Evolutionary conservation across 30 jellyfish, hydroid and myxozoan species (phyloP).

Genomic region (Aurelia coerulea): DNA sequence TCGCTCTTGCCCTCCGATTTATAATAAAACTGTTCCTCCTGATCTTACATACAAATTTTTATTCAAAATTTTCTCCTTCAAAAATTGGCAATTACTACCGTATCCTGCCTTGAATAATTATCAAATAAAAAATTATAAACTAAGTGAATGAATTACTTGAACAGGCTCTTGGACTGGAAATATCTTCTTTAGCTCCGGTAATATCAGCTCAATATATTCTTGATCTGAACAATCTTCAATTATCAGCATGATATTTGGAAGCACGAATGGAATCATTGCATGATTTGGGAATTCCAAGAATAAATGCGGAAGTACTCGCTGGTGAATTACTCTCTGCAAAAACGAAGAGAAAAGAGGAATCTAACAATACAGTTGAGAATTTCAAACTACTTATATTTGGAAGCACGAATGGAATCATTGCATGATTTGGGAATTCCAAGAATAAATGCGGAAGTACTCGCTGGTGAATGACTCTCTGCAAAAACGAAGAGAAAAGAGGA

Average conservation of each 20-base stretch:
- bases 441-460: slow-evolving; percentile 90
- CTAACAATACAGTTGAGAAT: not conserved
- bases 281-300: slow-evolving; percentile 94
- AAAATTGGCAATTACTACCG: too few species aligned
- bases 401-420: slow-evolving; percentile 91
- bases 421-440: slow-evolving; percentile 91
- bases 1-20: too few species aligned
- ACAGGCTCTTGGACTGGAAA: slow-evolving; percentile 88
- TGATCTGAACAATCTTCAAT: slow-evolving; percentile 82
- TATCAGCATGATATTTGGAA: slow-evolving; percentile 79
- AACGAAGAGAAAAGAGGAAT: not conserved
- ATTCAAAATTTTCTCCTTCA: too few species aligned
- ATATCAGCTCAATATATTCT: slow-evolving; percentile 64
- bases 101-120: too few species aligned
- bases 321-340: slow-evolving; percentile 88
- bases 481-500: not conserved
- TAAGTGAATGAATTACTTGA: slow-evolving; percentile 47
- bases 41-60: too few species aligned
- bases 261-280: slow-evolving; percentile 90
- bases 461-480: slow-evolving; percentile 90
- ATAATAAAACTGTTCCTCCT: too few species aligned
- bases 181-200: slow-evolving; percentile 87
- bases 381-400: slow-evolving; percentile 50
- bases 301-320: slow-evolving; percentile 89
- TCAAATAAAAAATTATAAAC: too few species aligned